These are phyloP conservation scores for Hydroisotoma schaefferi DNA, from an alignment of 2,888 invertebrate genomes.

Conservation along the genomic window DNA sequence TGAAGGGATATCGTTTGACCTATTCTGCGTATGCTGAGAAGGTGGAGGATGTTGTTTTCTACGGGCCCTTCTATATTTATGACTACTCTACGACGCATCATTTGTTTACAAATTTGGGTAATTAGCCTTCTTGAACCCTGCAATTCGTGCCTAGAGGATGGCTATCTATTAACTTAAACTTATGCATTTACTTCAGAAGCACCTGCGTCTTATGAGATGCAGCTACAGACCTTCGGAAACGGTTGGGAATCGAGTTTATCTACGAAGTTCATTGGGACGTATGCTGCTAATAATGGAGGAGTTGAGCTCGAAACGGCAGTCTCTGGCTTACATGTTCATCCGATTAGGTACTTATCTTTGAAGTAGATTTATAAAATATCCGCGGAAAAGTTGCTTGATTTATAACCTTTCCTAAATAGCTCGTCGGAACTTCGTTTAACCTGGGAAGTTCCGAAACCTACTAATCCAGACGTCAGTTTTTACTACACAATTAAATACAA, in stretches of 20 bases:
- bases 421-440: constrained; percentile 34
- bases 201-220: constrained; percentile 38
- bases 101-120: constrained; percentile 37
- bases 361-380: not conserved
- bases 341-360: constrained; percentile 24
- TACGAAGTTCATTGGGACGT: constrained; percentile 37
- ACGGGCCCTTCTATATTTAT: constrained; percentile 39
- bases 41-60: constrained; percentile 41
- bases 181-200: constrained; percentile 21
- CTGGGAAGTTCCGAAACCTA: constrained; percentile 38
- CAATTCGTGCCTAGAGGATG: not conserved
- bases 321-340: constrained; percentile 35
- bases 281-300: constrained; percentile 17
- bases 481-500: constrained; percentile 46
- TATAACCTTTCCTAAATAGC: constrained; percentile 10
- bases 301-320: constrained; percentile 18
- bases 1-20: constrained; percentile 42
- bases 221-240: constrained; percentile 40
- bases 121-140: not conserved
- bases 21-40: constrained; percentile 36
- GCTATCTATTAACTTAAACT: constrained; percentile 1
- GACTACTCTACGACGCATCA: constrained; percentile 27
- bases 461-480: constrained; percentile 21
- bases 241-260: constrained; percentile 38
- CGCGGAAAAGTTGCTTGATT: not conserved